Conservation (phyloP, 2,888 invertebrate species). For the Drosophila mimica region DNA sequence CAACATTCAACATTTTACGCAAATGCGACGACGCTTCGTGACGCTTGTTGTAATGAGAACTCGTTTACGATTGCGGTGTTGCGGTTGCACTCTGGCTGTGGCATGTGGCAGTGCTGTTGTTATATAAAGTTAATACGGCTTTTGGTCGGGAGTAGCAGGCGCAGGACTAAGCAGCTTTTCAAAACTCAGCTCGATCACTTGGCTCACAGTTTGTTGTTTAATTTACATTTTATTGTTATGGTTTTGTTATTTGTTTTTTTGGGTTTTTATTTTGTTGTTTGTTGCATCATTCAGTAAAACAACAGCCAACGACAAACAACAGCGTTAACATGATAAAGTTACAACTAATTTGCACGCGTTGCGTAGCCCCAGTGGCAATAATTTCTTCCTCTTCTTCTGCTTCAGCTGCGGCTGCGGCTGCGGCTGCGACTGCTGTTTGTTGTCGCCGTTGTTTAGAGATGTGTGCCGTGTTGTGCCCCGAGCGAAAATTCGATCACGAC, state of each 20-base stretch:
- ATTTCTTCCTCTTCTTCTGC: conserved; percentile 19
- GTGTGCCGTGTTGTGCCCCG: conserved; percentile 16
- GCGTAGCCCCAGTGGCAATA: conserved; percentile 51
- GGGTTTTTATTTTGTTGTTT: conserved; percentile 13
- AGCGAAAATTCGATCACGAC: conserved; percentile 6
- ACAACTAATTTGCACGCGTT: conserved; percentile 70
- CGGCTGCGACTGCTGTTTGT: neutral
- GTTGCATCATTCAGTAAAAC: conserved; percentile 30
- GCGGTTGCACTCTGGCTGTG: conserved; percentile 7
- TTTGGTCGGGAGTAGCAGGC: conserved; percentile 7
- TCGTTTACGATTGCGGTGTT: conserved; percentile 46
- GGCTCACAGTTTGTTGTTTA: conserved; percentile 44
- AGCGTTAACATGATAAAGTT: conserved; percentile 38
- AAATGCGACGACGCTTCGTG: conserved; percentile 43
- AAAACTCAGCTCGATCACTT: conserved; percentile 14
- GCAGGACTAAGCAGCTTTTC: conserved; percentile 38
- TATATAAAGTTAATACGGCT: conserved; percentile 61
- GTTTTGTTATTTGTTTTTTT: conserved; percentile 12
- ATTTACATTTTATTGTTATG: conserved; percentile 69
- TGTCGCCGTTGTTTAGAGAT: conserved; percentile 18
- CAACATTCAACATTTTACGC: conserved; percentile 46
- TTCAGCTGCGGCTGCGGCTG: neutral
- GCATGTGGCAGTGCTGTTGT: conserved; percentile 42
- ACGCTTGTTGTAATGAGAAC: conserved; percentile 55
- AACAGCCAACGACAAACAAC: conserved; percentile 26